phyloP scores from a whole-genome alignment of 1,140 invertebrate genomes.

The Olivierus martensii region DNA sequence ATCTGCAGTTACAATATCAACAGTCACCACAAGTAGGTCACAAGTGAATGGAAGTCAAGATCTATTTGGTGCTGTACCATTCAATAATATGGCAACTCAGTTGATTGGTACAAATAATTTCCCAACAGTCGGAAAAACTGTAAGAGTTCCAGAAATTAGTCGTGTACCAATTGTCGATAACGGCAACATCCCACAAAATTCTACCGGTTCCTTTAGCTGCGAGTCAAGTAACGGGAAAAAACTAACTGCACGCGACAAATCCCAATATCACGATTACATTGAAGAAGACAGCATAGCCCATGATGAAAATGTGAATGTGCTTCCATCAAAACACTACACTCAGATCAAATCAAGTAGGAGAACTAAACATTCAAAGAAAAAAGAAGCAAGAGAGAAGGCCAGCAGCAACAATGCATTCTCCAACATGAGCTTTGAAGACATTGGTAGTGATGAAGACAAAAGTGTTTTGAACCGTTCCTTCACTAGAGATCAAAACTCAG shows the following conservation, averaged over 20 bases:
- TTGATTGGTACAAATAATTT: no score
- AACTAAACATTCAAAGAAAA: constrained; percentile 19
- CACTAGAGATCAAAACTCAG: no score
- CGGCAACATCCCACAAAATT: constrained; percentile 11
- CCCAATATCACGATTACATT: constrained; percentile 9
- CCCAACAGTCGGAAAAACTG: no score
- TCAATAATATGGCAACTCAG: constrained; percentile 25
- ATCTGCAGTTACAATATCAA: not conserved
- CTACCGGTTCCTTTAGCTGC: constrained; percentile 8
- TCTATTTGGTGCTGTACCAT: constrained; percentile 46
- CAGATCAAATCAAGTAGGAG: constrained; percentile 15
- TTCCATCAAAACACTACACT: constrained; percentile 9
- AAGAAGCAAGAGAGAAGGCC: constrained; percentile 15
- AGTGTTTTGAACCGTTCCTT: constrained; percentile 3
- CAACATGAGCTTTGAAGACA: constrained; percentile 67
- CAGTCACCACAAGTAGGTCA: constrained; percentile 15
- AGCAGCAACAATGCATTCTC: constrained; percentile 41
- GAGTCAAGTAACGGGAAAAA: constrained; percentile 9
- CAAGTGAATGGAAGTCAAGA: constrained; percentile 28
- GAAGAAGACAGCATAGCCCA: constrained; percentile 8
- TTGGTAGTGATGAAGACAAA: constrained; percentile 47
- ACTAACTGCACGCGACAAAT: constrained; percentile 6
- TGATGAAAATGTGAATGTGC: constrained; percentile 13
- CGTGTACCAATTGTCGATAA: not conserved
- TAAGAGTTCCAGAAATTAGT: no score